Evolutionary conservation across 2,113 vertebrate genomes (phyloP), one percentile per base, ranked within the genome.

Genomic region (Tetraodon nigroviridis): DNA sequence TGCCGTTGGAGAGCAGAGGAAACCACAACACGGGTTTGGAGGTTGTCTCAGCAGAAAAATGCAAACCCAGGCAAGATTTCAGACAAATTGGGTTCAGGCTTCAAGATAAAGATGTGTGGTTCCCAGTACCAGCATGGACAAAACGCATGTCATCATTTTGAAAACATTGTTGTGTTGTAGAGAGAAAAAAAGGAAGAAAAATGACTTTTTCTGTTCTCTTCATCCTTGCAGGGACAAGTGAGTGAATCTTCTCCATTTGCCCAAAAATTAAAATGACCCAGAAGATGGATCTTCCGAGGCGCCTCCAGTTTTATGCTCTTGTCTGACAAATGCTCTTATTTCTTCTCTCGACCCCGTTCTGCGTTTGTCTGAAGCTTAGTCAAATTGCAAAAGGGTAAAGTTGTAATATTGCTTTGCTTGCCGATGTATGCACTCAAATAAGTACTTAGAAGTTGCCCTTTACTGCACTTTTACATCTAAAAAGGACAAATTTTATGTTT

Each of bases 191-290:
- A 37, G 1, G 32, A 37, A 37, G 7, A 37, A 37, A 37, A 37
- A 37, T 37, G 11, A 37, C 32, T 37, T 46, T 46, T n/a, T 1
- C 16, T 57, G 7, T 68, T 49, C 65, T 21, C 58, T 65, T 68
- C 3, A n/a, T 51, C 15, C 41, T 64, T 72, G 16, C 60, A 93
- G 91, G 76, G 73, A 27, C 86, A 86, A 13, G 71, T 91, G 64
- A 83, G 50, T 0, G 92, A 92, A 71, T 71, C 55, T 4, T 87
- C 87, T 55, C 86, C 90, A 0, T 74, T 89, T 27, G 86, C 91
- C 4, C 85, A 58, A 0, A 78, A 76, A n/a, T 66, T 84, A 0
- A 90, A 91, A 76, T 90, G 75, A 86, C 32, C 41, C n/a, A 55
- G 11, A 5, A 51, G n/a, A 16, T 37, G 32, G 32, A 37, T 11